phyloP scores from a whole-genome alignment of 2,888 invertebrate genomes.

The Chalcis sispes region DNA sequence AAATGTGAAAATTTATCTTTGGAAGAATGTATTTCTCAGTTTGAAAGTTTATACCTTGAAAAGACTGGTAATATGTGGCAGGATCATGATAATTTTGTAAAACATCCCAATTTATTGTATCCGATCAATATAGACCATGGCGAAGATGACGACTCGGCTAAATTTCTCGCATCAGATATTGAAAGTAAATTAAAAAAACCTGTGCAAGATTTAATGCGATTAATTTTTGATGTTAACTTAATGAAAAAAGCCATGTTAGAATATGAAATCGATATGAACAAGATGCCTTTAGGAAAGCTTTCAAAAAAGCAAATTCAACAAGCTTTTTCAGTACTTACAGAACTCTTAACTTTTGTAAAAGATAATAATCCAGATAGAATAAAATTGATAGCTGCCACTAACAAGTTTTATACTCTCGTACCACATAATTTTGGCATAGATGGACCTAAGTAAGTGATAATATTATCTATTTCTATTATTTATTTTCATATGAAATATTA shows the following conservation, averaged over 20 bases:
- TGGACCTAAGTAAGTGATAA: conserved; percentile 82
- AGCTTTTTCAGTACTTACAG: conserved; percentile 89
- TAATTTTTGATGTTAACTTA: conserved; percentile 92
- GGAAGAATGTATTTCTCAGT: conserved; percentile 80
- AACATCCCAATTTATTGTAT: conserved; percentile 85
- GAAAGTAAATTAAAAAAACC: conserved; percentile 84
- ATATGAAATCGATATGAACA: conserved; percentile 97
- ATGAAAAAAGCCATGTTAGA: conserved; percentile 97
- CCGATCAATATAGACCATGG: conserved; percentile 95
- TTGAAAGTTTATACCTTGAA: conserved; percentile 82
- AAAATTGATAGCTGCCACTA: conserved; percentile 89
- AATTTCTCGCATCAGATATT: conserved; percentile 77
- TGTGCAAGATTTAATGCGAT: conserved; percentile 88
- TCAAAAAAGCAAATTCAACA: conserved; percentile 92
- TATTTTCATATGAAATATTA: background rate
- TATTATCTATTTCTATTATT: no score
- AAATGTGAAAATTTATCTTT: conserved; percentile 79
- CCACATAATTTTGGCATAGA: conserved; percentile 95
- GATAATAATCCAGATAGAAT: conserved; percentile 75
- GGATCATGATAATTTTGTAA: conserved; percentile 81
- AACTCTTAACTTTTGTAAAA: conserved; percentile 81
- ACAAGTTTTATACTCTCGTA: conserved; percentile 95
- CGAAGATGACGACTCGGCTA: conserved; percentile 76
- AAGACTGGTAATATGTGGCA: conserved; percentile 91
- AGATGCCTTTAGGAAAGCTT: conserved; percentile 98